Evolutionary conservation across 1,140 invertebrate species (phyloP).

Genomic region (Lamellibrachia luymesi): DNA sequence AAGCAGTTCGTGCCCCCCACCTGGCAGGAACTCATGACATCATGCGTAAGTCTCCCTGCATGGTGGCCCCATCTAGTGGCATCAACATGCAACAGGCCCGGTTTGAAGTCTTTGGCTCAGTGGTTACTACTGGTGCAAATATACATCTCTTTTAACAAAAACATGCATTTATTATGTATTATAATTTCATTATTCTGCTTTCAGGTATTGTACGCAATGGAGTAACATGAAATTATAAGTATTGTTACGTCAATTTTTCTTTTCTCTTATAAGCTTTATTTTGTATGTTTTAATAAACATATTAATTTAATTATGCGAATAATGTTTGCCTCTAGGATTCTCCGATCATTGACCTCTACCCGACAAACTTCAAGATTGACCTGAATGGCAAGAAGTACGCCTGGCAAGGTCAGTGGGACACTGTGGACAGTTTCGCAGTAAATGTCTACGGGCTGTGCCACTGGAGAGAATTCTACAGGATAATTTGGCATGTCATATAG

Average conservation of each 20-base stretch:
- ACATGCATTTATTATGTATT: too few species aligned
- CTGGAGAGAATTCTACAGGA: neutral
- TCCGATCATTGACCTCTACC: conserved; percentile 98
- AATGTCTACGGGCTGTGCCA: neutral
- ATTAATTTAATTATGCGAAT: conserved; percentile 10
- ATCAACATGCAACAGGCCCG: neutral
- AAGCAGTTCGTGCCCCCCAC: conserved; percentile 86
- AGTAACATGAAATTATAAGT: conserved; percentile 13
- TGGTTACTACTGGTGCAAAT: too few species aligned
- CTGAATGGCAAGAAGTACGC: conserved; percentile 99
- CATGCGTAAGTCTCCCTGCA: conserved; percentile 69
- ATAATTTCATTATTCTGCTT: too few species aligned
- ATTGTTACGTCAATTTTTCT: too few species aligned
- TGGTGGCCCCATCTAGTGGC: neutral
- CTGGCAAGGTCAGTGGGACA: conserved; percentile 76
- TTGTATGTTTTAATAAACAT: too few species aligned
- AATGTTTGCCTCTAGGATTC: conserved; percentile 68
- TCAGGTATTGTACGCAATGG: too few species aligned
- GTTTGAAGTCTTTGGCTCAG: too few species aligned
- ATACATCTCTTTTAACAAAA: too few species aligned
- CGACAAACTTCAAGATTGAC: conserved; percentile 94
- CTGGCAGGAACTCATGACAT: conserved; percentile 92
- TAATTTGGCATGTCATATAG: neutral
- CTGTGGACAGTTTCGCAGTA: neutral
- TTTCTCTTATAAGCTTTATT: too few species aligned